These are phyloP conservation scores for Melanostoma mellinum DNA, from an alignment of 2,888 invertebrate species.

Conservation along the genomic window DNA sequence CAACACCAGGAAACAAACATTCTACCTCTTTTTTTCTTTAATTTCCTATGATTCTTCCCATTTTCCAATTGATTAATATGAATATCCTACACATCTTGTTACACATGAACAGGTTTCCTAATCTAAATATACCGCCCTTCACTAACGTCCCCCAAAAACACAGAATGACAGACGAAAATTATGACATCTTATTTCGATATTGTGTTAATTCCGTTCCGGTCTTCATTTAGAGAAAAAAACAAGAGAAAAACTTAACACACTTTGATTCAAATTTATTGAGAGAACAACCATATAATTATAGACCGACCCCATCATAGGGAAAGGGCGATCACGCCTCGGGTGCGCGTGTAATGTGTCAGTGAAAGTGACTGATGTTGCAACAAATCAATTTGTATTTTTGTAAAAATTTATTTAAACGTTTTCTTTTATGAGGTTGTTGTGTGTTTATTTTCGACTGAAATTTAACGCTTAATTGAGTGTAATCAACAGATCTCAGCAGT, in stretches of 20 bases:
- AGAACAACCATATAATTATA: constrained; percentile 29
- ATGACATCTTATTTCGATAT: neutral
- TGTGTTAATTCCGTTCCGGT: neutral
- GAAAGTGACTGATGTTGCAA: constrained; percentile 26
- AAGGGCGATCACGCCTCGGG: neutral
- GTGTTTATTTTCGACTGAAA: neutral
- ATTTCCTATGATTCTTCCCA: no score
- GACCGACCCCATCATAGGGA: neutral
- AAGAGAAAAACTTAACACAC: constrained; percentile 16
- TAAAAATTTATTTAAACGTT: constrained; percentile 15
- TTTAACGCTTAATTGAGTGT: neutral
- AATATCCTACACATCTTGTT: no score
- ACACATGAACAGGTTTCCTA: constrained; percentile 9
- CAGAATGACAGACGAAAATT: neutral
- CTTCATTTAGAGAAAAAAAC: neutral
- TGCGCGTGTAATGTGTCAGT: constrained; percentile 8
- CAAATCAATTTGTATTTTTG: constrained; percentile 31
- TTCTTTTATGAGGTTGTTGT: neutral
- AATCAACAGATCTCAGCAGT: no score
- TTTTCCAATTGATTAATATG: no score
- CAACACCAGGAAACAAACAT: no score
- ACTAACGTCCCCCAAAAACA: no score
- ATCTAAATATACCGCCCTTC: no score
- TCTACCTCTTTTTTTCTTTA: no score
- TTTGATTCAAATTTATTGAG: constrained; percentile 33